A percentile compares a stretch with the other conserved stretches of the same genome.
Conservation (phyloP, 1,140 invertebrate genomes). For the Harpegnathos saltator region DNA sequence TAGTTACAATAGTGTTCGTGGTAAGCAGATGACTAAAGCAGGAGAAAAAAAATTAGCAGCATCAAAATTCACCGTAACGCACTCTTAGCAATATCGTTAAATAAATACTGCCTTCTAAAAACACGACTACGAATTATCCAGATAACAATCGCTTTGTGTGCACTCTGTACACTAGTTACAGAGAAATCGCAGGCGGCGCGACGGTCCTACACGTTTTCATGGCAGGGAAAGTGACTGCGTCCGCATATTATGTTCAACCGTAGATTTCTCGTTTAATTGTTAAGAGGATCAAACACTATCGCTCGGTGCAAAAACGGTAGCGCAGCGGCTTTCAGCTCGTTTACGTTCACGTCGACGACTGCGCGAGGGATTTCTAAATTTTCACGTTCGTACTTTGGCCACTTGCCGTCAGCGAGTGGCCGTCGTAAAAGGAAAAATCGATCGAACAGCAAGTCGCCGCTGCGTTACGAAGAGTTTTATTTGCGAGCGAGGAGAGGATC, state of each 20-base stretch:
- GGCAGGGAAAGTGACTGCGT: slow-evolving; percentile 32
- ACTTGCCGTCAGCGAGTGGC: slow-evolving; percentile 1
- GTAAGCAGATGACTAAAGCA: too few relatives aligned
- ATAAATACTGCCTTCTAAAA: not conserved
- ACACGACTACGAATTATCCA: slow-evolving; percentile 1
- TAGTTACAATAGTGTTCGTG: too few relatives aligned
- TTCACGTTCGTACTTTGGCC: slow-evolving; percentile 35
- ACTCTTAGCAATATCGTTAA: slow-evolving; percentile 2
- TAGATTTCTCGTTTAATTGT: slow-evolving; percentile 57
- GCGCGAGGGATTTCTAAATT: slow-evolving; percentile 66
- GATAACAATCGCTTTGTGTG: not conserved
- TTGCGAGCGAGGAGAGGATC: too few relatives aligned
- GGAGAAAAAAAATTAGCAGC: too few relatives aligned
- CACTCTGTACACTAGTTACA: not conserved
- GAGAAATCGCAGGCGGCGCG: slow-evolving; percentile 47
- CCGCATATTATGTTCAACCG: slow-evolving; percentile 9
- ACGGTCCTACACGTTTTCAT: slow-evolving; percentile 41
- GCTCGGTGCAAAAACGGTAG: slow-evolving; percentile 33
- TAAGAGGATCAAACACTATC: slow-evolving; percentile 29
- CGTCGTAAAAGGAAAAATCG: slow-evolving; percentile 30
- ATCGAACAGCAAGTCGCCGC: slow-evolving; percentile 15
- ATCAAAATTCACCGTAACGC: too few relatives aligned
- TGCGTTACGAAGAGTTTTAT: not conserved
- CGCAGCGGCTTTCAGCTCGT: slow-evolving; percentile 34
- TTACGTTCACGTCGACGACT: slow-evolving; percentile 29